Evolutionary conservation across 1,140 invertebrate species (phyloP).

Genomic region (Lasaia peninsularis): DNA sequence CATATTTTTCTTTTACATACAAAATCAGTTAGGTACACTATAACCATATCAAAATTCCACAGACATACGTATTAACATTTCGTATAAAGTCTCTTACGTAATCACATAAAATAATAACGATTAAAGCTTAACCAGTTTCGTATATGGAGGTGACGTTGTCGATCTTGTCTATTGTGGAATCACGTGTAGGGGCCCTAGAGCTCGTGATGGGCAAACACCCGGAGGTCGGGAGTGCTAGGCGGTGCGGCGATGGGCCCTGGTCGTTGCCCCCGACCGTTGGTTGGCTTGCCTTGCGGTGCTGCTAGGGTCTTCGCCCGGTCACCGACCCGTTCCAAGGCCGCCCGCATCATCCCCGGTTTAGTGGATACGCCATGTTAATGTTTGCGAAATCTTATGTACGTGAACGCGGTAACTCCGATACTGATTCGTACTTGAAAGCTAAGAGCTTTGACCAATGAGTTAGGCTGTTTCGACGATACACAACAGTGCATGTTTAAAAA

Average conservation of each 20-base stretch:
- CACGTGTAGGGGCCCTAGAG: slow-evolving; percentile 25
- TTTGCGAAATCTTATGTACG: slow-evolving; percentile 42
- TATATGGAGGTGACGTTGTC: neutral
- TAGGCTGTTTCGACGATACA: neutral
- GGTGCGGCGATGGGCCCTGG: slow-evolving; percentile 48
- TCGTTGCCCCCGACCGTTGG: slow-evolving; percentile 73
- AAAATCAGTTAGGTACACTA: too few species aligned
- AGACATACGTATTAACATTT: too few species aligned
- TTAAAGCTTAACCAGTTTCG: neutral
- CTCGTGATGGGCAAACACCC: slow-evolving; percentile 37
- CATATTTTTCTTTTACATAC: too few species aligned
- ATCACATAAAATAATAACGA: too few species aligned
- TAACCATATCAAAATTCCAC: too few species aligned
- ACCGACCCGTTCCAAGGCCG: slow-evolving; percentile 69
- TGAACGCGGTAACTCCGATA: neutral
- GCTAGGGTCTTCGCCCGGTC: slow-evolving; percentile 73
- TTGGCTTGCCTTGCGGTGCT: slow-evolving; percentile 68
- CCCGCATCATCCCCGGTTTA: slow-evolving; percentile 64
- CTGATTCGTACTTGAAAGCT: neutral
- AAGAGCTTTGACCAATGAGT: neutral
- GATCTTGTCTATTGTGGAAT: neutral
- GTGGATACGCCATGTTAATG: slow-evolving; percentile 46
- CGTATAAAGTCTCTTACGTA: too few species aligned
- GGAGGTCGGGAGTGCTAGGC: slow-evolving; percentile 54
- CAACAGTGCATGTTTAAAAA: neutral